Base-by-base conservation (phyloP, 2,113 vertebrate species). In the Erythrolamprus reginae region DNA sequence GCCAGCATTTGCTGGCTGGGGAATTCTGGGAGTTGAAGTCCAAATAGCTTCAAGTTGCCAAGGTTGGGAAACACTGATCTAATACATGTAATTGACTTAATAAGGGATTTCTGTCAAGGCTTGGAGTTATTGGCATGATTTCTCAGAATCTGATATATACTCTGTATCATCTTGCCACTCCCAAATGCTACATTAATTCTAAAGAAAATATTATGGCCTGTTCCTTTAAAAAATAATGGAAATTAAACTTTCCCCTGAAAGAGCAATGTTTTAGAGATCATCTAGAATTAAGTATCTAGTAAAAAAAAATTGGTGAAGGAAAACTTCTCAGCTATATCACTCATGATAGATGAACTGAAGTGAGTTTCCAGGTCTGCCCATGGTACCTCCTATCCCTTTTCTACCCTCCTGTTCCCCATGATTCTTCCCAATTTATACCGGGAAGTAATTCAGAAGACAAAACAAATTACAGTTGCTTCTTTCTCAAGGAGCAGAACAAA, bases 1-100 rank as follows among this genome's bases (percentile, higher is more conserved):
- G n/a, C n/a, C n/a, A n/a, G n/a, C n/a, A n/a, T n/a, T n/a, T n/a
- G n/a, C n/a, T n/a, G n/a, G n/a, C n/a, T n/a, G n/a, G n/a, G n/a
- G n/a, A n/a, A n/a, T n/a, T n/a, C n/a, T n/a, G n/a, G n/a, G n/a
- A n/a, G n/a, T n/a, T n/a, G n/a, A n/a, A n/a, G n/a, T n/a, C n/a
- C n/a, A n/a, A n/a, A n/a, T n/a, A n/a, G n/a, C n/a, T n/a, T n/a
- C n/a, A n/a, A n/a, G n/a, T n/a, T n/a, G n/a, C n/a, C n/a, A n/a
- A n/a, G n/a, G n/a, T n/a, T n/a, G n/a, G n/a, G n/a, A n/a, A n/a
- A n/a, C n/a, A n/a, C n/a, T n/a, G n/a, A 94, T 88, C 88, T 50
- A 87, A 92, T 94, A 26, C 4, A 17, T 90, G 19, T 90, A 94
- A 91, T 89, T 93, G 58, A 86, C 24, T 93, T 55, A 88, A 92